Percentiles rank a stretch among this genome's conserved stretches.
These are phyloP conservation scores for Cataglyphis livida DNA, from an alignment of 2,888 invertebrate genomes.

Conservation along the genomic window DNA sequence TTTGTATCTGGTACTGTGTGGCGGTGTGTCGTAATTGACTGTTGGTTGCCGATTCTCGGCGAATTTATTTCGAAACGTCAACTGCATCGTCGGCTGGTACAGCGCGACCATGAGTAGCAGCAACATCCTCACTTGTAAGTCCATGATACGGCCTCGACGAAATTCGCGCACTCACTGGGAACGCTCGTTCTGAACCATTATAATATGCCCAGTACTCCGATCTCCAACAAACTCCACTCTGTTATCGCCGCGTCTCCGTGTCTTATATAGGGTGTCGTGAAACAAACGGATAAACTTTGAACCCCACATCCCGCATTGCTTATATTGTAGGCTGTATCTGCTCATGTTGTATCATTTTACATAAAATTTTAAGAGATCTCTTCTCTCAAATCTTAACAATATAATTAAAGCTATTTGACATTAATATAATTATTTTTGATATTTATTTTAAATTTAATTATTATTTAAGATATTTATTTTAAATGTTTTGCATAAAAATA, in stretches of 20 bases:
- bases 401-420: not conserved
- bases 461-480: too few relatives aligned
- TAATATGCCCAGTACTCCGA: not conserved
- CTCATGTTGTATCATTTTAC: not conserved
- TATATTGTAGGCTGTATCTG: too few relatives aligned
- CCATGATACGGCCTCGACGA: slow-evolving; percentile 47
- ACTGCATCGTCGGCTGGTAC: slow-evolving; percentile 56
- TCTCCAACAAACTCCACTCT: not conserved
- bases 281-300: not conserved
- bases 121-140: slow-evolving; percentile 2
- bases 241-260: too few relatives aligned
- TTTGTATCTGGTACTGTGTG: slow-evolving; percentile 72
- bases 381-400: not conserved
- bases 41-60: not conserved
- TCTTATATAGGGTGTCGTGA: not conserved
- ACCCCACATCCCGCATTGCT: too few relatives aligned
- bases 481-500: not conserved
- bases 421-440: not conserved
- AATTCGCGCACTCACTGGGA: not conserved
- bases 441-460: not conserved
- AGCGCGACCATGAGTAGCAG: slow-evolving; percentile 54
- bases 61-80: slow-evolving; percentile 24
- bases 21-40: slow-evolving; percentile 11
- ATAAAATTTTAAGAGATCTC: not conserved
- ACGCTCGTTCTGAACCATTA: not conserved